Conservation (phyloP, 1,140 invertebrate species). For the Platorchestia sp. region DNA sequence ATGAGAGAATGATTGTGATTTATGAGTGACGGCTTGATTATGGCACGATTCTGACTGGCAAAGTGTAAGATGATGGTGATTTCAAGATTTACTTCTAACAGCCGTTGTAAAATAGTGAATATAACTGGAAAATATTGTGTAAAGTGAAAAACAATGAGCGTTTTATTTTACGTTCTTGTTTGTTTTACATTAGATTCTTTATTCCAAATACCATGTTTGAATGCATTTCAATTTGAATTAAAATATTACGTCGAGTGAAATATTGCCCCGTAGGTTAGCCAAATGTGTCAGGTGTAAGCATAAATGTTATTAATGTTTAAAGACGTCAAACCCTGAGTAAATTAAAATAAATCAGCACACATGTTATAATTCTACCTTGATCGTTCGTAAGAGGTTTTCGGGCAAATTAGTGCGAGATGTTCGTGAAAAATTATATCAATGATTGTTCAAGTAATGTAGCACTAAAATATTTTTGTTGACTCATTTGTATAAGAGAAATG, state of each 20-base stretch:
- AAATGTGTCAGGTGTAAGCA: not conserved
- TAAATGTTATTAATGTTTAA: conserved; percentile 20
- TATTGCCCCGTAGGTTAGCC: not conserved
- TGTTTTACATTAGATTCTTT: not conserved
- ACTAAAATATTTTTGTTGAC: too few relatives aligned
- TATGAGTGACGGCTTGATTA: not conserved
- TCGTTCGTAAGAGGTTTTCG: not conserved
- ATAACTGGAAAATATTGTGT: not conserved
- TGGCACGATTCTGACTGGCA: not conserved
- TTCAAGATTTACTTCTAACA: not conserved
- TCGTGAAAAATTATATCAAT: not conserved
- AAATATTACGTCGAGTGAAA: not conserved
- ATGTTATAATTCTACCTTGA: not conserved
- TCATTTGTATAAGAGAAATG: too few relatives aligned
- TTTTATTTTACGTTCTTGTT: not conserved
- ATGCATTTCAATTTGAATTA: not conserved
- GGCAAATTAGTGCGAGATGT: not conserved
- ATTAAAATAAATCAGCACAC: not conserved
- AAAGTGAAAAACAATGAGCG: not conserved
- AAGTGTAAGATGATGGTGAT: not conserved
- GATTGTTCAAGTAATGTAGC: too few relatives aligned
- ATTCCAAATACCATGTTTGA: not conserved
- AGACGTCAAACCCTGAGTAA: not conserved
- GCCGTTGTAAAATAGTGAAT: not conserved
- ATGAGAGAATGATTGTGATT: too few relatives aligned